Evolutionary conservation across 2,888 invertebrate genomes (phyloP).

Genomic region (Creontiades dilutus): DNA sequence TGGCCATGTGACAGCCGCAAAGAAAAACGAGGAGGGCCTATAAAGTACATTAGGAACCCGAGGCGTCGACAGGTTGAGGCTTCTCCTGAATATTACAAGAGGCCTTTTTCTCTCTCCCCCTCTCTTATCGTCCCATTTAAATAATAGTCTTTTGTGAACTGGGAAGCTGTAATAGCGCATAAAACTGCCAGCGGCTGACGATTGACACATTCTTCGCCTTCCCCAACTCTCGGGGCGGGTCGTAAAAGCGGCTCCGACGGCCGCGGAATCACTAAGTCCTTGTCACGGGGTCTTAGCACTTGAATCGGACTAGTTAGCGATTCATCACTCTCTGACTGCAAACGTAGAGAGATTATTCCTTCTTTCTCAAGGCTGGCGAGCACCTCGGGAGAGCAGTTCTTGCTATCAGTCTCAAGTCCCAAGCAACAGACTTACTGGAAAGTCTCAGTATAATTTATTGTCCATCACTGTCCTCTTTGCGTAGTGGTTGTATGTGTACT

Average conservation of each 20-base stretch:
- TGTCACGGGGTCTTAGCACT: conserved; percentile 61
- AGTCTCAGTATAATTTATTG: neutral
- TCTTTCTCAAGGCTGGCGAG: conserved; percentile 29
- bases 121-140: conserved; percentile 62
- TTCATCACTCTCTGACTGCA: conserved; percentile 64
- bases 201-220: conserved; percentile 67
- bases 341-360: conserved; percentile 40
- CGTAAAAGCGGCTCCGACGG: conserved; percentile 64
- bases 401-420: neutral
- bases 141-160: conserved; percentile 68
- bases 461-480: neutral
- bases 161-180: conserved; percentile 69
- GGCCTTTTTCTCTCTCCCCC: conserved; percentile 29
- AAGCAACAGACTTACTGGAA: neutral
- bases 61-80: conserved; percentile 59
- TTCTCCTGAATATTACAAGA: conserved; percentile 62
- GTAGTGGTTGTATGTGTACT: no score
- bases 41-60: conserved; percentile 63
- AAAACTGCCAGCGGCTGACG: conserved; percentile 63
- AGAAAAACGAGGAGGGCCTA: conserved; percentile 45
- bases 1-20: conserved; percentile 53
- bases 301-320: conserved; percentile 70
- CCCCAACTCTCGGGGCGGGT: neutral
- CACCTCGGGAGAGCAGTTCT: neutral
- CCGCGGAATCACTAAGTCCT: conserved; percentile 62